A percentile compares a stretch with the other conserved stretches of the same genome.
phyloP scores from a whole-genome alignment of 2,888 invertebrate genomes.

The Folsomia candida region DNA sequence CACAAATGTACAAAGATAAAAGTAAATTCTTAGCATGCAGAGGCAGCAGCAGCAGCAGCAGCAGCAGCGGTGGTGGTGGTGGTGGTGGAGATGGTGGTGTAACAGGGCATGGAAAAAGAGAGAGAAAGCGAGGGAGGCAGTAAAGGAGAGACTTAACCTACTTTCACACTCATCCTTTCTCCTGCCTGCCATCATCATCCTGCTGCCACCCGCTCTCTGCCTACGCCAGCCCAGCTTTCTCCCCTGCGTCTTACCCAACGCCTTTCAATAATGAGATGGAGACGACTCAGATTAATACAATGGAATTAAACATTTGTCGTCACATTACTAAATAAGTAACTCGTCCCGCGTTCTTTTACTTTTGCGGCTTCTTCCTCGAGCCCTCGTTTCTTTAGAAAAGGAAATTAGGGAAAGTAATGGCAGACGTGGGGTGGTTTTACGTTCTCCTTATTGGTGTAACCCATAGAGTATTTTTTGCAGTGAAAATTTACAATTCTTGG shows the following conservation, averaged over 20 bases:
- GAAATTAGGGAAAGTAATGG: too few species aligned
- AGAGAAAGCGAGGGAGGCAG: neutral
- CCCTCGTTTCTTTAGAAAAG: too few species aligned
- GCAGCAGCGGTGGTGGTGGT: too few species aligned
- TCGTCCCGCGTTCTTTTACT: neutral
- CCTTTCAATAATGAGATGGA: slow-evolving; percentile 8
- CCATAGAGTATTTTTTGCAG: too few species aligned
- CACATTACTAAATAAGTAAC: neutral
- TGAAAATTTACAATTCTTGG: too few species aligned
- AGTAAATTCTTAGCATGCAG: neutral
- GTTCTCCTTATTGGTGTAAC: too few species aligned
- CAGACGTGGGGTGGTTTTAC: too few species aligned
- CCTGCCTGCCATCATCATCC: neutral
- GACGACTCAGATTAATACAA: neutral
- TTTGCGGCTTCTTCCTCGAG: neutral
- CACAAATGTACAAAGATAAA: slow-evolving; percentile 6
- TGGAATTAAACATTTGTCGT: neutral
- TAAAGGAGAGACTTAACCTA: slow-evolving; percentile 1
- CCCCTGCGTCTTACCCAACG: neutral
- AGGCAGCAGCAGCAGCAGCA: neutral
- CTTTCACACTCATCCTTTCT: slow-evolving; percentile 1
- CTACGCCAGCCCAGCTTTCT: neutral
- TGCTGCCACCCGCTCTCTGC: neutral
- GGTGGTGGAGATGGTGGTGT: too few species aligned
- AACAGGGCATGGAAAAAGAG: too few species aligned